phyloP scores from a whole-genome alignment of 30 jellyfish, hydroid and myxozoan genomes.

The Cassiopea xamachana region DNA sequence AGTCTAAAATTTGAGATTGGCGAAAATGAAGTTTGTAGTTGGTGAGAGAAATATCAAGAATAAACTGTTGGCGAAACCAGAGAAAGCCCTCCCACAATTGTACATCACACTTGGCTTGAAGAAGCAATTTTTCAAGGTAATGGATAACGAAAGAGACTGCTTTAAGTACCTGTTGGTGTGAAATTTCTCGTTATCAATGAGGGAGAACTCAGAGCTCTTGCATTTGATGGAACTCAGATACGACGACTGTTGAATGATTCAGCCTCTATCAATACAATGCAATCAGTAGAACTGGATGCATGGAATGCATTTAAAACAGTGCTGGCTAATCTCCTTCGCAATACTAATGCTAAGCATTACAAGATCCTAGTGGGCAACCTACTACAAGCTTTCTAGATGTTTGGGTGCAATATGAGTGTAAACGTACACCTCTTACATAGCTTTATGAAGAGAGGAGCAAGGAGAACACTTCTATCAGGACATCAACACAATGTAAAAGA shows the following conservation, averaged over 20 bases:
- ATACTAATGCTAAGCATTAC: not conserved
- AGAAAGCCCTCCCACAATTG: not conserved
- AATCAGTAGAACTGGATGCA: not conserved
- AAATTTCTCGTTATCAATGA: not conserved
- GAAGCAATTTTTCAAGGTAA: not conserved
- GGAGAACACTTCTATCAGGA: not conserved
- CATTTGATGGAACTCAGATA: not conserved
- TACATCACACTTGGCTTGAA: not conserved
- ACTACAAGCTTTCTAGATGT: not conserved
- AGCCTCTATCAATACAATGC: not conserved
- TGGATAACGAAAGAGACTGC: not conserved
- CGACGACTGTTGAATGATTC: not conserved
- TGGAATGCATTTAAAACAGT: not conserved
- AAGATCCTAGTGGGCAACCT: not conserved
- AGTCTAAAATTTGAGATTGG: no score
- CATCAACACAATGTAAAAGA: not conserved
- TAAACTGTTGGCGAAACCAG: not conserved
- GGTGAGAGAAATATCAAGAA: not conserved
- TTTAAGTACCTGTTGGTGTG: not conserved
- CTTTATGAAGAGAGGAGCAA: not conserved
- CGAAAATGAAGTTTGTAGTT: not conserved
- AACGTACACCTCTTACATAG: not conserved
- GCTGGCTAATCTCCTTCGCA: not conserved
- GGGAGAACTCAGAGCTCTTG: not conserved
- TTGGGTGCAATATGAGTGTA: not conserved